These are phyloP conservation scores for Chymomyza fuscimana DNA, from an alignment of 2,888 invertebrate genomes.

Conservation along the genomic window DNA sequence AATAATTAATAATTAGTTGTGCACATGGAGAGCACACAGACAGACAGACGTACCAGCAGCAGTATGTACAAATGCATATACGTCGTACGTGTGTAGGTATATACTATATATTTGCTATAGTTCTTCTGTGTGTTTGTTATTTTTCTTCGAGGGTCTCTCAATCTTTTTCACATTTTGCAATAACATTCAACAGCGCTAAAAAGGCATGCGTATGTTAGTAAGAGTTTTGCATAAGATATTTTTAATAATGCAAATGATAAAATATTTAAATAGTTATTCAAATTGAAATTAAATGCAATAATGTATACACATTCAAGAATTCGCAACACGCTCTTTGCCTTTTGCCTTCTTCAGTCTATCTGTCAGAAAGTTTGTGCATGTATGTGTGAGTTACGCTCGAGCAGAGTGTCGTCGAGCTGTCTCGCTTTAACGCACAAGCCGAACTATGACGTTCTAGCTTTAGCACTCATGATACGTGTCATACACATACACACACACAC, in stretches of 20 bases:
- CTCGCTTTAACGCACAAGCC: conserved; percentile 51
- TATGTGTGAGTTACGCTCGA: neutral
- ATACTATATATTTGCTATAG: no score
- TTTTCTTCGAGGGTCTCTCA: neutral
- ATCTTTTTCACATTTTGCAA: no score
- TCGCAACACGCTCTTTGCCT: conserved; percentile 24
- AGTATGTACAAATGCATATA: neutral
- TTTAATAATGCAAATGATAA: neutral
- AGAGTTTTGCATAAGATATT: neutral
- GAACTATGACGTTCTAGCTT: neutral
- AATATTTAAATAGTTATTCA: neutral
- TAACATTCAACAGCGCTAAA: no score
- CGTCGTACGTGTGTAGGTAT: no score
- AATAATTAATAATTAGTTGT: neutral
- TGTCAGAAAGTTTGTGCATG: conserved; percentile 7
- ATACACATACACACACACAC: neutral
- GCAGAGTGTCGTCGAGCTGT: conserved; percentile 37
- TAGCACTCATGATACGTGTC: neutral
- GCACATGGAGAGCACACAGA: neutral
- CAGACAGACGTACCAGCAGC: no score
- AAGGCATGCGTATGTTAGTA: no score
- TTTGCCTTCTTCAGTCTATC: neutral
- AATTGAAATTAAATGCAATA: conserved; percentile 2
- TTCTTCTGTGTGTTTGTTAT: neutral
- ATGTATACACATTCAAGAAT: conserved; percentile 12